Conservation (phyloP, 2,888 invertebrate genomes). For the Mythimna lalbum region DNA sequence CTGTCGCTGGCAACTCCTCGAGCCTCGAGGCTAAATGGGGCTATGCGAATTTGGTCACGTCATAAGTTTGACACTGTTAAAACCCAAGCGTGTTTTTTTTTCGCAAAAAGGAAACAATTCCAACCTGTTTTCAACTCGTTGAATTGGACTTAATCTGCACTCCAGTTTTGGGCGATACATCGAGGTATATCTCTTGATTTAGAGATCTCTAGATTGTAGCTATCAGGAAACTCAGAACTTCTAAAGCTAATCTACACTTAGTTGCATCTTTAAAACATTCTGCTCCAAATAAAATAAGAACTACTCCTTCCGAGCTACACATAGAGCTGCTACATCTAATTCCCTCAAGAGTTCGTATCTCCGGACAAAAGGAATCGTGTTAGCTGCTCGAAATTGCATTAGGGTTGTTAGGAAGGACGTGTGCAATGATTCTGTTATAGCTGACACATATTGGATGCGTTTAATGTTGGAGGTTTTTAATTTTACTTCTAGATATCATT, state of each 20-base stretch:
- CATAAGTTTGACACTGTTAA: too few species aligned
- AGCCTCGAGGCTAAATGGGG: too few species aligned
- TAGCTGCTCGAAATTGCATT: conserved; percentile 42
- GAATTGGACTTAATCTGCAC: too few species aligned
- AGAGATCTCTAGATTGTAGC: too few species aligned
- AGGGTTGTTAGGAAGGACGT: conserved; percentile 21
- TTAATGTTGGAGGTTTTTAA: conserved; percentile 5
- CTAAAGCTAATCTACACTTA: background rate
- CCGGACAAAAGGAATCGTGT: conserved; percentile 43
- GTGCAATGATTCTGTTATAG: conserved; percentile 40
- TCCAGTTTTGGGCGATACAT: too few species aligned
- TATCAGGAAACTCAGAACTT: background rate
- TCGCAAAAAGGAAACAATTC: too few species aligned
- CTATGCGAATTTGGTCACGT: too few species aligned
- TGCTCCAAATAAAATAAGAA: background rate
- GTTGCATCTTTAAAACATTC: background rate
- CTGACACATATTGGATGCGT: background rate
- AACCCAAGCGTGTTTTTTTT: too few species aligned
- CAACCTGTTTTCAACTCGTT: too few species aligned
- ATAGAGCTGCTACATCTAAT: conserved; percentile 15
- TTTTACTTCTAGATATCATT: conserved; percentile 7
- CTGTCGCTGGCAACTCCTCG: too few species aligned
- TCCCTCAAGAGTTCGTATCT: conserved; percentile 30
- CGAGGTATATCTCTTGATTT: too few species aligned
- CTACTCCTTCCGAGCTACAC: too few species aligned